Evolutionary conservation across 1,140 invertebrate species (phyloP).

Genomic region (Amphibalanus amphitrite): DNA sequence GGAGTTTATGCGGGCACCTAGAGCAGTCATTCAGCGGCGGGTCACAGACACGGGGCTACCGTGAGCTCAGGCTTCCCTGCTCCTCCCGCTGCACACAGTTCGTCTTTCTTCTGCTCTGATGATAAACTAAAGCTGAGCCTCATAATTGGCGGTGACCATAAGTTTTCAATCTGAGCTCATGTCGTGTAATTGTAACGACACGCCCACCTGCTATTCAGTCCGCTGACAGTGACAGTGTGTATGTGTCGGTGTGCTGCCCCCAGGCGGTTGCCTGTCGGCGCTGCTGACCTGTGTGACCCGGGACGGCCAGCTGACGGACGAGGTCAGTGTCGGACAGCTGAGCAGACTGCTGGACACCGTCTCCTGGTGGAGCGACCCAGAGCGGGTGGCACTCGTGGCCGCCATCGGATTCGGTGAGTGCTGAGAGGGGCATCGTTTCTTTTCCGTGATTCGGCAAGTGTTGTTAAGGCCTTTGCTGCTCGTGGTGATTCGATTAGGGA

Average conservation of each 20-base stretch:
- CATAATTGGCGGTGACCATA: not conserved
- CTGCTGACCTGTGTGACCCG: constrained; percentile 12
- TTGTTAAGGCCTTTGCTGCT: no score
- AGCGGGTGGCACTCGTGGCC: not conserved
- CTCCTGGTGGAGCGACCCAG: not conserved
- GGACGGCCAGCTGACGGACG: constrained; percentile 14
- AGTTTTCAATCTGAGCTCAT: not conserved
- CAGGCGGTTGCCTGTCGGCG: constrained; percentile 13
- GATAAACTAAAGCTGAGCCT: not conserved
- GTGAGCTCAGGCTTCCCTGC: not conserved
- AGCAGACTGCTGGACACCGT: not conserved
- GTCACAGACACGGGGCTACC: no score
- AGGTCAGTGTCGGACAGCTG: not conserved
- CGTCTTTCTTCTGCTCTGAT: not conserved
- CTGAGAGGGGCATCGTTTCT: no score
- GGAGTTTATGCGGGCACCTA: not conserved
- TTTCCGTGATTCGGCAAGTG: no score
- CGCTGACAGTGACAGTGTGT: no score
- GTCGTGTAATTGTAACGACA: not conserved
- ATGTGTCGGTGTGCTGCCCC: not conserved
- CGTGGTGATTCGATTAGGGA: no score
- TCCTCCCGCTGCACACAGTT: not conserved
- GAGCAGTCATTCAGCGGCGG: not conserved
- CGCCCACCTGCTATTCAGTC: no score
- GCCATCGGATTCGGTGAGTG: not conserved